A percentile compares a stretch with the other conserved stretches of the same genome.
These are phyloP conservation scores for Antechinus flavipes DNA, from an alignment of 2,113 vertebrate species.

Conservation along the genomic window DNA sequence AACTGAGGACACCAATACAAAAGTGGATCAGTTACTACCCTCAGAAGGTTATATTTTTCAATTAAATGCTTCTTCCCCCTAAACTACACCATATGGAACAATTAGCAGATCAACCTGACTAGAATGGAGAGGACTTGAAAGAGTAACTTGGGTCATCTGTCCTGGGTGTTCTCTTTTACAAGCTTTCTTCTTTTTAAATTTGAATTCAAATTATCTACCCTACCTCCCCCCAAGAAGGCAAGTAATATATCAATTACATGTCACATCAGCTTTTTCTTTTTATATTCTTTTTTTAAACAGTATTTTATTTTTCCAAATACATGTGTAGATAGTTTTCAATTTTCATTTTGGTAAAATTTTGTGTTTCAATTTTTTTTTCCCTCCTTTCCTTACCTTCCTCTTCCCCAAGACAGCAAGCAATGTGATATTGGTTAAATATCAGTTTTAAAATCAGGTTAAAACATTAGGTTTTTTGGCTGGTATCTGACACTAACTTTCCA, in stretches of 20 bases:
- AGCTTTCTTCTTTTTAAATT: neutral
- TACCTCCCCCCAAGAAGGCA: neutral
- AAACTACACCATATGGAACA: neutral
- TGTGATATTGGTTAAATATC: no score
- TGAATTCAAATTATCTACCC: neutral
- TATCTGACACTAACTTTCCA: neutral
- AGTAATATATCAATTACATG: neutral
- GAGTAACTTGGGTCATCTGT: neutral
- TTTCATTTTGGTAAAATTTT: no score
- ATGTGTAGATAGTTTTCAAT: no score
- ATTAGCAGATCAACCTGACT: neutral
- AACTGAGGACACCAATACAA: neutral
- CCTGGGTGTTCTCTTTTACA: neutral
- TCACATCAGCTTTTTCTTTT: neutral
- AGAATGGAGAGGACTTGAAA: neutral
- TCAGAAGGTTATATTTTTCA: neutral
- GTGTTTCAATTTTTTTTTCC: no score
- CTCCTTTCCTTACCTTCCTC: no score
- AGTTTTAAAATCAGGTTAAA: no score
- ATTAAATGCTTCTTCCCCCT: neutral
- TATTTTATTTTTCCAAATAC: no score
- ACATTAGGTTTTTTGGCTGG: neutral
- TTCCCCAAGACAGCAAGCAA: no score
- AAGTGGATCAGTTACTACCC: neutral
- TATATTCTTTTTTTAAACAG: no score